Base-by-base conservation (phyloP, 1,140 invertebrate species). In the Antheraea mylitta region DNA sequence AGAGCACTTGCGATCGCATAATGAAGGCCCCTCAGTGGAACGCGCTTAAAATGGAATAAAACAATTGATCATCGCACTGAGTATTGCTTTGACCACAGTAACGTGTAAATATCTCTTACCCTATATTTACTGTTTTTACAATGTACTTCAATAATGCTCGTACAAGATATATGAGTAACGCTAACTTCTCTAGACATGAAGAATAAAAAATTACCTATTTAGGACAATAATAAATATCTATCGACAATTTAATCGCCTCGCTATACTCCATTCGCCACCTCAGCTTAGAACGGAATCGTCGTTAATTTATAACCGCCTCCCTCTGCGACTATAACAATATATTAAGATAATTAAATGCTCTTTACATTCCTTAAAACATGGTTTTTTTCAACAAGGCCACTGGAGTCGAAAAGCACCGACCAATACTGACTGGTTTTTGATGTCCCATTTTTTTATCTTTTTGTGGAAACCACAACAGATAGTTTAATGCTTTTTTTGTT, bases 261-360 rank as follows among this genome's bases (percentile, higher is more conserved):
- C 8, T 61, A 30, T 61, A 53, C 45, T 60, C 68, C 82, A 84
- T 85, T 87, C 79, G 81, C 82, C 82, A 85, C 82, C 76, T 82
- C 75, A 62, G 45, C 69, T 76, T 68, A 69, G 72, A 70, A 48
- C 63, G 65, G 66, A 74, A 76, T 75, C 73, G 70, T 68, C 68
- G 71, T 68, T 83, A 79, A 83, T 78, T 78, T 83, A 80, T 83
- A 76, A 77, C 76, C 71, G 71, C 78, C 70, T 79, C 80, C 77
- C 73, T 80, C 78, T 72, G 78, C 75, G 85, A 84, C 85, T 82
- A 87, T 88, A 91, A 90, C 87, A 88, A 89, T 89, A 91, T 90
- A 91, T 90, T 92, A 92, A 82, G 90, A 90, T 92, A 92, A 92
- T 92, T 92, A 92, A 92, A 90, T 84, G 88, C 88, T 90, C 88